These are phyloP conservation scores for Sternotherus odoratus DNA, from an alignment of 2,797 vertebrate species.

Conservation along the genomic window DNA sequence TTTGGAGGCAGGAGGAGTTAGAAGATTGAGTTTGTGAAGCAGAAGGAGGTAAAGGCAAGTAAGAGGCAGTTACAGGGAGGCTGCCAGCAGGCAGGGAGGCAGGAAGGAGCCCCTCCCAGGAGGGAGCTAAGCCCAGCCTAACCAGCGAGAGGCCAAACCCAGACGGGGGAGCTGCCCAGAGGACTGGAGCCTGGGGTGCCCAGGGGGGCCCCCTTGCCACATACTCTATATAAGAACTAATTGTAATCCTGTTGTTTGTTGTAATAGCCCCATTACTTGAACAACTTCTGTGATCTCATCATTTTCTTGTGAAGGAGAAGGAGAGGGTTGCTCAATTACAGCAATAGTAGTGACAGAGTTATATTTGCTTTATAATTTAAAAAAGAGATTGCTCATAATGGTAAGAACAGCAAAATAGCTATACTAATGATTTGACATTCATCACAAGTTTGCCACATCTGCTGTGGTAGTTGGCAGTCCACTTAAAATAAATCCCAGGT, in stretches of 20 bases:
- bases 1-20: no score
- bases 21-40: no score
- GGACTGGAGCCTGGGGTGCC: no score
- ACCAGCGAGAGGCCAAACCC: no score
- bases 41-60: no score
- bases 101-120: no score
- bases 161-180: no score
- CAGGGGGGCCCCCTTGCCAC: no score
- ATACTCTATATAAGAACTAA: no score
- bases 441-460: constrained; percentile 34
- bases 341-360: neutral
- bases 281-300: neutral
- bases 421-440: constrained; percentile 16
- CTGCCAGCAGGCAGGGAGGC: no score
- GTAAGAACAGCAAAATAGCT: constrained; percentile 16
- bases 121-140: no score
- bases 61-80: no score
- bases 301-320: neutral
- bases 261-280: neutral
- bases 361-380: neutral
- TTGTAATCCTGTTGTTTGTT: neutral
- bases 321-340: neutral
- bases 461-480: constrained; percentile 12
- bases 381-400: rapidly evolving
- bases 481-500: constrained; percentile 52